Base-by-base conservation (phyloP, 2,888 invertebrate species). In the Xylota segnis region DNA sequence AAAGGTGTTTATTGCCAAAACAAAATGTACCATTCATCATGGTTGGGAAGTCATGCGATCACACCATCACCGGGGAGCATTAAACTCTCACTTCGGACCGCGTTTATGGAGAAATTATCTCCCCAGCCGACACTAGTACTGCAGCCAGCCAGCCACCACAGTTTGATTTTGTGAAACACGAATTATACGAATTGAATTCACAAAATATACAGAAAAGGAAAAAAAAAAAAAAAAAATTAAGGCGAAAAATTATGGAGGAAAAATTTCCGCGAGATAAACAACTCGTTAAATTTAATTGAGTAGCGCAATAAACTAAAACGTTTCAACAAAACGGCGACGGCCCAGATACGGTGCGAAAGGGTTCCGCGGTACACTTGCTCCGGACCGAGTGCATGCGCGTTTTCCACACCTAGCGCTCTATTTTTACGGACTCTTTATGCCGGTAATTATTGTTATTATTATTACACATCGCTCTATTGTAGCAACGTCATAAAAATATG, bases 261-360 rank as follows among this genome's bases (percentile, higher is more conserved):
- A 79, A 79, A 43, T 56, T 52, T 66, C 54, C 40, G 65, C 54
- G 54, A 81, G 76, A 86, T 86, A 81, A 76, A 59, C 71, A 86
- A 86, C 82, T 86, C 86, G 86, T 86, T 82, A 86, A 86, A 68
- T 82, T 86, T 86, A 82, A 86, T 86, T 86, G 81, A 77, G 68
- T 72, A 72, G 72, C 66, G 77, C 82, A 86, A 86, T 86, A 86
- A 86, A 82, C 68, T 81, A 86, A 86, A 86, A 77, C 86, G 86
- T 82, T 86, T 77, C 72, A 77, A 86, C 86, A 86, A 86, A 86
- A 86, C 86, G 86, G 59, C 68, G 59, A 79, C 76, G 68, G 76
- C 65, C 66, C 79, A 79, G 63, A 66, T 58, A 79, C 66, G 43
- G 12, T 34, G 77, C 61, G 66, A 81, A 86, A 81, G 86, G 81